These are phyloP conservation scores for Vollenhovia emeryi DNA, from an alignment of 1,140 invertebrate species.

Conservation along the genomic window DNA sequence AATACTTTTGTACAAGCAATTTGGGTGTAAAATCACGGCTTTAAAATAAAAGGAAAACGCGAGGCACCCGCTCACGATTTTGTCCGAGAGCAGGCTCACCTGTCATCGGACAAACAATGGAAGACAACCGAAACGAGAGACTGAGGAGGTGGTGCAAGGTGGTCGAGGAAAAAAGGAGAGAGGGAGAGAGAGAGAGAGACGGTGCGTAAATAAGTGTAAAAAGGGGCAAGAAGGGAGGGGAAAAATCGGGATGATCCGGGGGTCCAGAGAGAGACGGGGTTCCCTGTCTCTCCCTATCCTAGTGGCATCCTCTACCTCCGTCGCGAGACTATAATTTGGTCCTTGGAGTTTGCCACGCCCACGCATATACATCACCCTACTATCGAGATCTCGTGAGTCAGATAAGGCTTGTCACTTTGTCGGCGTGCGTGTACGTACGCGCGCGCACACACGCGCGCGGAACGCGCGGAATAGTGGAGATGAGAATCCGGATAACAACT, in stretches of 20 bases:
- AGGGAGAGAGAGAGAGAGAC: slow-evolving; percentile 17
- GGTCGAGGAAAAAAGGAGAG: slow-evolving; percentile 11
- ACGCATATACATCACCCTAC: slow-evolving; percentile 72
- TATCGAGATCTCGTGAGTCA: slow-evolving; percentile 65
- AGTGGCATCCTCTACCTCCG: slow-evolving; percentile 57
- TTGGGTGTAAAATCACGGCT: slow-evolving; percentile 64
- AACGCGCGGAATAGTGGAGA: slow-evolving; percentile 69
- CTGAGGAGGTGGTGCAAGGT: slow-evolving; percentile 7
- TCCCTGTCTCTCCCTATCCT: slow-evolving; percentile 12
- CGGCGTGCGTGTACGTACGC: slow-evolving; percentile 47
- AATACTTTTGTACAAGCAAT: slow-evolving; percentile 72
- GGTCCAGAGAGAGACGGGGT: slow-evolving; percentile 30
- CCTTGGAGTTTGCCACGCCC: slow-evolving; percentile 74
- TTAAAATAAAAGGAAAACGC: slow-evolving; percentile 31
- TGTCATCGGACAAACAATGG: slow-evolving; percentile 77
- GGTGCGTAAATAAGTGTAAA: slow-evolving; percentile 51
- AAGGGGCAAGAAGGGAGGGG: slow-evolving; percentile 15
- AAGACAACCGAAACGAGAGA: slow-evolving; percentile 43
- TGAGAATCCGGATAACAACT: slow-evolving; percentile 64
- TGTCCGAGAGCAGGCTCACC: slow-evolving; percentile 76
- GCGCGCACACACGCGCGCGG: slow-evolving; percentile 12
- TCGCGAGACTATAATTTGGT: slow-evolving; percentile 76
- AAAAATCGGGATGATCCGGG: slow-evolving; percentile 35
- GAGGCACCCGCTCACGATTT: slow-evolving; percentile 52
- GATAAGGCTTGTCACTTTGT: slow-evolving; percentile 77